phyloP scores from a whole-genome alignment of 53 echinoderm and acorn worm genomes.

The Holothuria scabra region DNA sequence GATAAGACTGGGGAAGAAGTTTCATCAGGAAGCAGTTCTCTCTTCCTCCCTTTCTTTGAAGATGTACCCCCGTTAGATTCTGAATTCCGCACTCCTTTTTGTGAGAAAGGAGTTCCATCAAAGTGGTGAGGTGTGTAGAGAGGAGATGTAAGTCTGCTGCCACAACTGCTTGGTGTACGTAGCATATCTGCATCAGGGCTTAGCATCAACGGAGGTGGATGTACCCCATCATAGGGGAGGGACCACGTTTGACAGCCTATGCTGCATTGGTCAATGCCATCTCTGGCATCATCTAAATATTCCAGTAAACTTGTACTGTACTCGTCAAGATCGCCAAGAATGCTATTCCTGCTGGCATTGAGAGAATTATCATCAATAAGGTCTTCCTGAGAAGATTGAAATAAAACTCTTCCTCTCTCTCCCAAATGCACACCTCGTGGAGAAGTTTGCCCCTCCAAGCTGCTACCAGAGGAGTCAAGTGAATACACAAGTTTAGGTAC shows the following conservation, averaged over 20 bases:
- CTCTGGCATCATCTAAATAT: conserved; percentile 84
- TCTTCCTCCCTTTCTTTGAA: conserved; percentile 5
- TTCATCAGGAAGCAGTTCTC: background rate
- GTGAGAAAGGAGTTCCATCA: background rate
- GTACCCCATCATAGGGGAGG: conserved; percentile 78
- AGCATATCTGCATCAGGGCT: background rate
- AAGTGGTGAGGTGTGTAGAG: background rate
- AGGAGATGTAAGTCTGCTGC: background rate
- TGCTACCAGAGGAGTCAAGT: background rate
- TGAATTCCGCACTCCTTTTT: background rate
- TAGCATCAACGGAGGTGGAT: conserved; percentile 56
- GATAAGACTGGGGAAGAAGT: background rate
- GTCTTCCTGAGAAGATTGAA: conserved; percentile 63
- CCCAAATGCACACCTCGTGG: conserved; percentile 51
- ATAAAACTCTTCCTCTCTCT: conserved; percentile 58
- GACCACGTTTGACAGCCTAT: conserved; percentile 74
- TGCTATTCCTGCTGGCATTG: conserved; percentile 32
- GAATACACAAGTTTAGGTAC: background rate
- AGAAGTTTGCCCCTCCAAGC: background rate
- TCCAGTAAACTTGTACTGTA: conserved; percentile 85
- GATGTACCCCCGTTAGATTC: background rate
- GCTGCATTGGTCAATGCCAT: conserved; percentile 68
- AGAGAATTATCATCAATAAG: conserved; percentile 33
- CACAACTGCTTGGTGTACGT: background rate
- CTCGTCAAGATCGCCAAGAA: conserved; percentile 59